Conservation (phyloP, 2,888 invertebrate species). For the Choristoneura rosaceana region DNA sequence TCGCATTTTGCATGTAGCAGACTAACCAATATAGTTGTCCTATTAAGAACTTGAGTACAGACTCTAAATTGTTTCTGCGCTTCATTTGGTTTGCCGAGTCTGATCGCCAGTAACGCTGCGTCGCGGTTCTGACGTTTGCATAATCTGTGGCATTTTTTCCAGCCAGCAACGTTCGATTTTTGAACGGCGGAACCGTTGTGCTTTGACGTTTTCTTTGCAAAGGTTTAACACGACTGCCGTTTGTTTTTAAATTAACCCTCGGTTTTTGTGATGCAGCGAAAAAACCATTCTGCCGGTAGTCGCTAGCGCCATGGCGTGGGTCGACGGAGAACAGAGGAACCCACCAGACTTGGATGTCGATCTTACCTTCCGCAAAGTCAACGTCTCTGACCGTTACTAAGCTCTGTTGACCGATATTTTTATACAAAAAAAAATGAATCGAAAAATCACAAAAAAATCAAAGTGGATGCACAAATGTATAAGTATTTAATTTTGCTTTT, state of each 20-base stretch:
- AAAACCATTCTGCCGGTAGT: slow-evolving; percentile 78
- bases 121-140: slow-evolving; percentile 7
- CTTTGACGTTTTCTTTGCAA: slow-evolving; percentile 10
- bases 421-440: slow-evolving; percentile 67
- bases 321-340: slow-evolving; percentile 64
- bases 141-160: background rate
- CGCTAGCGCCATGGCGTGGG: slow-evolving; percentile 81
- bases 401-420: slow-evolving; percentile 72
- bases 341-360: slow-evolving; percentile 67
- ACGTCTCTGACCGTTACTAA: slow-evolving; percentile 53
- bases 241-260: slow-evolving; percentile 50
- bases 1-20: too few species aligned
- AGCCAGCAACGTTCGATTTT: background rate
- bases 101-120: slow-evolving; percentile 3
- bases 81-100: slow-evolving; percentile 1
- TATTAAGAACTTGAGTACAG: too few species aligned
- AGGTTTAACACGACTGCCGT: slow-evolving; percentile 21
- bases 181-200: slow-evolving; percentile 3
- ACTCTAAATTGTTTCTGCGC: background rate
- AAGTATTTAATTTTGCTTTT: slow-evolving; percentile 74
- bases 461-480: slow-evolving; percentile 78
- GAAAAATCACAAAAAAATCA: slow-evolving; percentile 74
- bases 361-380: slow-evolving; percentile 69
- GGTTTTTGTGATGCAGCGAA: slow-evolving; percentile 76
- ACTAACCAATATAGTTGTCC: too few species aligned